Base-by-base conservation (phyloP, 1,140 invertebrate species). In the Patella vulgata region DNA sequence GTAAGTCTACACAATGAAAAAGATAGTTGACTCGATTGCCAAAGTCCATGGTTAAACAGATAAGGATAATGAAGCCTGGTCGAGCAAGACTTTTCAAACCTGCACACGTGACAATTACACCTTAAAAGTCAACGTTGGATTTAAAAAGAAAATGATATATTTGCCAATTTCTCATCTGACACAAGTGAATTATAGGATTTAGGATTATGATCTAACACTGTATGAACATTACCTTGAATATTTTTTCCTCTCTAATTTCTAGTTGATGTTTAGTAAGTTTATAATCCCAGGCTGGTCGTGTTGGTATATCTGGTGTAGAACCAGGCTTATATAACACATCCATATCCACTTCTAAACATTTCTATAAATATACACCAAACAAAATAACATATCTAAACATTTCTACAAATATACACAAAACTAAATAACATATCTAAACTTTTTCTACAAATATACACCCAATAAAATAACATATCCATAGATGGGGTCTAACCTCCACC, bases 211-310 rank as follows among this genome's bases (percentile, higher is more conserved):
- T 40, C 9, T 11, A 9, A 40, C 9, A 40, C n/a, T 9, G n/a
- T 9, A 40, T n/a, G 9, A 40, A 40, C n/a, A 40, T 48, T 66
- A 84, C 83, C 58, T 74, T 67, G 64, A 86, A 86, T 71, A 86
- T 86, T 61, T 74, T 74, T 39, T 84, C 69, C 66, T 86, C 86
- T 47, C 70, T 67, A 28, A 85, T 84, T 60, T 95, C 91, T 11
- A 97, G 82, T 51, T 90, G 82, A 31, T 90, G 88, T 63, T 89
- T 89, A 3, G 86, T 87, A 87, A 92, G 90, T 9, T 85, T 86
- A 75, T 90, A 91, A 75, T 90, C 87, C 94, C 94, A 96, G 0
- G 87, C 79, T 2, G 94, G 94, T 71, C 94, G 84, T 68, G 90
- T 90, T 0, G 94, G 94, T 81, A 96, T 93, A 68, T 91, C 89